A percentile compares a stretch with the other conserved stretches of the same genome.
Conservation (phyloP, 2,888 invertebrate species). For the Agrotis ipsilon region DNA sequence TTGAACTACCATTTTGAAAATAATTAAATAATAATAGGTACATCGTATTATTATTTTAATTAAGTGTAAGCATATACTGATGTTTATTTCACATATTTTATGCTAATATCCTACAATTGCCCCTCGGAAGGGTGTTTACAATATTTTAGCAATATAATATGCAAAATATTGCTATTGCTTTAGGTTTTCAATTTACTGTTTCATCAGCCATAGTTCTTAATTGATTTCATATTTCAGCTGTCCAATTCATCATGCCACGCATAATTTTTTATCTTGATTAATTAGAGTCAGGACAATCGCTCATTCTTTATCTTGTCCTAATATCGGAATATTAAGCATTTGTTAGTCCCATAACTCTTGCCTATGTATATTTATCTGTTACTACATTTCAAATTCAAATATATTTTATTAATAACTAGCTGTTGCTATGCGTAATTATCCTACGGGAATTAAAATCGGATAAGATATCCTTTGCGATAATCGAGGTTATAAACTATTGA, state of each 20-base stretch:
- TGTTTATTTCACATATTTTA: conserved; percentile 31
- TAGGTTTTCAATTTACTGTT: neutral
- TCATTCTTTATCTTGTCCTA: neutral
- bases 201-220: conserved; percentile 8
- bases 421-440: no score
- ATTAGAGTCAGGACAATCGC: conserved; percentile 1
- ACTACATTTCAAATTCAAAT: no score
- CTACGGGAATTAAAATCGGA: no score
- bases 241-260: conserved; percentile 3
- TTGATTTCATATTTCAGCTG: conserved; percentile 10
- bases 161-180: neutral
- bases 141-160: neutral
- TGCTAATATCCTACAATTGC: conserved; percentile 31
- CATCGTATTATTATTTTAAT: conserved; percentile 18
- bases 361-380: no score
- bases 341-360: no score
- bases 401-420: no score
- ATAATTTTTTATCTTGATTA: neutral
- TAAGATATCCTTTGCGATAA: no score
- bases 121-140: conserved; percentile 34
- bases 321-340: neutral
- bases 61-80: conserved; percentile 31
- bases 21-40: conserved; percentile 34
- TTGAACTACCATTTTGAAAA: conserved; percentile 3
- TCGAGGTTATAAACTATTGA: no score